Evolutionary conservation across 2,113 vertebrate species (phyloP), one percentile per base, ranked within the genome.

Genomic region (Muntiacus muntjak): DNA sequence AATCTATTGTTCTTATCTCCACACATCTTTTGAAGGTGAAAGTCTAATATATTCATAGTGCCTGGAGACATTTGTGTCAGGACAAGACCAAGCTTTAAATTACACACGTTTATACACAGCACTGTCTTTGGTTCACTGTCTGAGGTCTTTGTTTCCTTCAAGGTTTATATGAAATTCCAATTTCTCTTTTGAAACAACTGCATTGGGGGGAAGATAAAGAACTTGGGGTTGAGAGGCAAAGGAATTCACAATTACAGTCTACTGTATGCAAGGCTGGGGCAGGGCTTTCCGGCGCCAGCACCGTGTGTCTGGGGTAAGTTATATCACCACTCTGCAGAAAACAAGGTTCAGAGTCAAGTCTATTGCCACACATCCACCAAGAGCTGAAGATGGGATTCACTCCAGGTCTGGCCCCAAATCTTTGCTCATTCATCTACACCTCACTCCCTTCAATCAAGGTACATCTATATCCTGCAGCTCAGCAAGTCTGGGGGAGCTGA

Each of bases 211-310:
- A 83, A 86, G 26, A 19, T 10, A 62, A 62, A 43, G 82, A n/a
- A 33, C 26, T 26, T 26, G 9, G 14, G 21, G 12, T 0, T 11
- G 8, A 40, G 28, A 5, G 9, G 7, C 45, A 4, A 64, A 19
- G 8, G 43, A 30, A 47, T n/a, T 71, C 33, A 17, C 30, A 74
- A 3, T n/a, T 45, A 25, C 19, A 13, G 4, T 40, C 28, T 40
- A n/a, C 43, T 28, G 7, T 19, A 9, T 1, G 2, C 26, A 30
- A 89, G 52, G 54, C 30, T 21, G 25, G 25, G 23, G 1, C 8
- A 50, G 13, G 17, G 21, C 14, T 14, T 43, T 40, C 19, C 2
- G 64, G 13, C 2, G 15, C 8, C 5, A 16, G 2, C 6, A 25
- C 25, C 17, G 1, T 1, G 5, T 23, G 23, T 76, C 36, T 43